Evolutionary conservation across 2,888 invertebrate species (phyloP).

Genomic region (Drosophila greeni): DNA sequence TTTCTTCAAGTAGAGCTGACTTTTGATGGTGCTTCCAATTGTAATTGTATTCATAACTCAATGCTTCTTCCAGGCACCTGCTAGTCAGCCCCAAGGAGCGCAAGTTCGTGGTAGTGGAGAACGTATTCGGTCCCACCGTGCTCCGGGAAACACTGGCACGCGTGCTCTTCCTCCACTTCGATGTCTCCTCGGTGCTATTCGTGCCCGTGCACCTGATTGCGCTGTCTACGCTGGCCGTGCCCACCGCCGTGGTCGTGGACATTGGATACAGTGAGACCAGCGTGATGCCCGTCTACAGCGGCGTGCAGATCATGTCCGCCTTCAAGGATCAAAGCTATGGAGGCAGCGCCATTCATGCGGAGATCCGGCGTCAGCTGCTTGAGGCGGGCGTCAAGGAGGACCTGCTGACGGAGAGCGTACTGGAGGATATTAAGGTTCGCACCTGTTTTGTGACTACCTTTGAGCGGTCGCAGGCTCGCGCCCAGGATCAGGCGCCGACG

Average conservation of each 20-base stretch:
- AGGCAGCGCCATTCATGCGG: slow-evolving; percentile 85
- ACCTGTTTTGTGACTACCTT: slow-evolving; percentile 92
- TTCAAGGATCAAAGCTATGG: slow-evolving; percentile 91
- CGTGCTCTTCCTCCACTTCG: slow-evolving; percentile 95
- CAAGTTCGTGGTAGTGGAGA: slow-evolving; percentile 94
- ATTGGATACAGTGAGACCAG: slow-evolving; percentile 92
- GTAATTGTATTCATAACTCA: slow-evolving; percentile 81
- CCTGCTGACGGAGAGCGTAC: slow-evolving; percentile 80
- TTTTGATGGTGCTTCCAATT: not conserved
- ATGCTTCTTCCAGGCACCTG: slow-evolving; percentile 87
- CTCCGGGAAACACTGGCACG: slow-evolving; percentile 93
- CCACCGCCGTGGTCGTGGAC: slow-evolving; percentile 91
- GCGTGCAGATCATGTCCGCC: slow-evolving; percentile 90
- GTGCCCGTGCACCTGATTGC: slow-evolving; percentile 92
- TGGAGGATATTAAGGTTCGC: slow-evolving; percentile 90
- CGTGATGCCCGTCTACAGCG: slow-evolving; percentile 91
- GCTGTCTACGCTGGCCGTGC: slow-evolving; percentile 89
- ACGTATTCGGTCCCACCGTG: slow-evolving; percentile 88
- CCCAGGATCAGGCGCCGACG: slow-evolving; percentile 67
- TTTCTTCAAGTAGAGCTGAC: slow-evolving; percentile 87
- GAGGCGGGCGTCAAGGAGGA: slow-evolving; percentile 77
- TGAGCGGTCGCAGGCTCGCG: slow-evolving; percentile 83
- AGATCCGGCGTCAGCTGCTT: slow-evolving; percentile 80
- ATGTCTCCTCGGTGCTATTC: slow-evolving; percentile 89
- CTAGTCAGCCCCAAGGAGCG: slow-evolving; percentile 96